Base-by-base conservation (phyloP, 2,888 invertebrate species). In the Teleiodes luculella region DNA sequence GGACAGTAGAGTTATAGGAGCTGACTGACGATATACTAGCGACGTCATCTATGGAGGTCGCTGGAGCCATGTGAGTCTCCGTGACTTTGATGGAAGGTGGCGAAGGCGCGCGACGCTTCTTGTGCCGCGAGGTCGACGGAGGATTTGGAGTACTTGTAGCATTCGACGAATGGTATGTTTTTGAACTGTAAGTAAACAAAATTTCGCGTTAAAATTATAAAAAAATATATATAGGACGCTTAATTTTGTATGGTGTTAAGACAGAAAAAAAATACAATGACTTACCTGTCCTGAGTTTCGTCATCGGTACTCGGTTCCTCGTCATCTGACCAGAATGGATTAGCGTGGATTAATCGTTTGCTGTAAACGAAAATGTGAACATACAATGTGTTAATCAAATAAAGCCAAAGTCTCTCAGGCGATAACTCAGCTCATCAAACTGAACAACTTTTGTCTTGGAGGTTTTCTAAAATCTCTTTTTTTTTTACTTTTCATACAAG, bases 241-340 rank as follows among this genome's bases (percentile, higher is more conserved):
- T n/a, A n/a, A n/a, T n/a, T n/a, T n/a, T n/a, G n/a, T n/a, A n/a
- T n/a, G n/a, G n/a, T n/a, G n/a, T n/a, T n/a, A n/a, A n/a, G n/a
- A n/a, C n/a, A n/a, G n/a, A n/a, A n/a, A n/a, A n/a, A n/a, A n/a
- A n/a, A n/a, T n/a, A n/a, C n/a, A n/a, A 5, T 14, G 28, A 31
- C 46, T 31, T 16, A 31, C 31, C 16, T 46, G 8, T 7, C 46
- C 56, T 78, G 67, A 24, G 74, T 66, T 43, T 88, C 88, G 56
- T 91, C 90, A 52, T 92, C 92, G 30, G 90, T 86, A 5, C 90
- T 89, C 31, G 91, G 91, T 62, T 93, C 93, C 64, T 94, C 94
- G 30, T 91, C 93, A 65, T 94, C 94, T 58, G 92, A 93, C 90
- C 92, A 93, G 74, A 95, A 95, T 0, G 95, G 95, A 88, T 95